A percentile compares a stretch with the other conserved stretches of the same genome.
These are phyloP conservation scores for Lomographa bimaculata DNA, from an alignment of 2,888 invertebrate species.

Conservation along the genomic window DNA sequence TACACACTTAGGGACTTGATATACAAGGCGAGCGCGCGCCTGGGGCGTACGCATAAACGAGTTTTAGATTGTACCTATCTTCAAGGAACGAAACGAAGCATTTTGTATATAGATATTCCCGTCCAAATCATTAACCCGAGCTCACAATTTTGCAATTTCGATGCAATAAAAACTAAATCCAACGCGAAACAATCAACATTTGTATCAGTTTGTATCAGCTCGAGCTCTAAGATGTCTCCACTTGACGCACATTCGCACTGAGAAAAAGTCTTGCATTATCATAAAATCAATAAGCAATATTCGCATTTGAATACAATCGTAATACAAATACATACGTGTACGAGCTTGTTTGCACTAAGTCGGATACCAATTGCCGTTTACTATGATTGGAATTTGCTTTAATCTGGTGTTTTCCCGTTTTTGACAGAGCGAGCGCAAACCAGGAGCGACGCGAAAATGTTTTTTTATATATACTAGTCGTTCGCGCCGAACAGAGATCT, in stretches of 20 bases:
- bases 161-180: background rate
- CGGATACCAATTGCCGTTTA: constrained; percentile 17
- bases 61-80: too few relatives aligned
- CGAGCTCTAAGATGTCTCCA: constrained; percentile 3
- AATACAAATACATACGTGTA: background rate
- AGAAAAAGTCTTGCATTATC: constrained; percentile 38
- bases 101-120: too few relatives aligned
- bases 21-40: too few relatives aligned
- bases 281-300: constrained; percentile 56
- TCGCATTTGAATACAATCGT: constrained; percentile 49
- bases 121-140: background rate
- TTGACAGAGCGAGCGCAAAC: too few relatives aligned
- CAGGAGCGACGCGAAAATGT: too few relatives aligned
- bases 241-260: constrained; percentile 13
- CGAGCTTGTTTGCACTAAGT: constrained; percentile 15
- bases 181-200: constrained; percentile 1
- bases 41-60: too few relatives aligned
- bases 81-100: too few relatives aligned
- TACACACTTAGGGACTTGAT: too few relatives aligned
- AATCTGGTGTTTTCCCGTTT: too few relatives aligned
- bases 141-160: background rate
- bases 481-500: too few relatives aligned
- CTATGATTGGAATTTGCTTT: too few relatives aligned
- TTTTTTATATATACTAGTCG: too few relatives aligned
- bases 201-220: background rate